These are phyloP conservation scores for Rhynchomys soricoides DNA, from an alignment of 2,113 vertebrate species.

Conservation along the genomic window DNA sequence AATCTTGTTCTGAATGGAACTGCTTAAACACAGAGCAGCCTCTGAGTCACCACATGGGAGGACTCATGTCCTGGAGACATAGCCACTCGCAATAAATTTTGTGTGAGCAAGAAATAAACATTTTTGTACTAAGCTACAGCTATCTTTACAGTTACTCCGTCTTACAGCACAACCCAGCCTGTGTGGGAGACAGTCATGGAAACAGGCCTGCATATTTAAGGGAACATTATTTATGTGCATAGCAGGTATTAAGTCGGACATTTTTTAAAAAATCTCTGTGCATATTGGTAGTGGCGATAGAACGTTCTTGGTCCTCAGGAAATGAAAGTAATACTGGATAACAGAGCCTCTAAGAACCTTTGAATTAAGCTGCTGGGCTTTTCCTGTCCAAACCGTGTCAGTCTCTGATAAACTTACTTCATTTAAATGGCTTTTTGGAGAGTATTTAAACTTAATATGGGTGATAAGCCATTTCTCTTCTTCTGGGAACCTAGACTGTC, in stretches of 20 bases:
- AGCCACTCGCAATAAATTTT: slow-evolving; percentile 8
- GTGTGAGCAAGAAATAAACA: slow-evolving; percentile 34
- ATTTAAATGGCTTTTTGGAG: slow-evolving; percentile 37
- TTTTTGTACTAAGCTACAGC: slow-evolving; percentile 2
- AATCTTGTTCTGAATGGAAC: slow-evolving; percentile 9
- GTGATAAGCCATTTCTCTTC: slow-evolving; percentile 31
- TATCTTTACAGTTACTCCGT: slow-evolving; percentile 19
- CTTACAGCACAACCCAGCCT: not conserved
- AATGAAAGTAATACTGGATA: slow-evolving; percentile 29
- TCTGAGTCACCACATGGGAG: not conserved
- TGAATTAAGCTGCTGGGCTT: slow-evolving; percentile 7
- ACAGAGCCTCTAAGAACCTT: slow-evolving; percentile 37
- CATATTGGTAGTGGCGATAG: not conserved
- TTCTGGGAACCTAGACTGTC: not conserved
- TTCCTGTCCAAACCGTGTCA: not conserved
- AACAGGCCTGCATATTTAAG: slow-evolving; percentile 35
- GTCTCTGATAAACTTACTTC: slow-evolving; percentile 6
- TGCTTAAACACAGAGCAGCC: not conserved
- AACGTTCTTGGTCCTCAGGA: slow-evolving; percentile 13
- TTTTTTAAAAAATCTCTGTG: not conserved
- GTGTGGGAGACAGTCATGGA: not conserved
- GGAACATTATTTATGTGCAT: slow-evolving; percentile 18
- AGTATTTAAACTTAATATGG: not conserved
- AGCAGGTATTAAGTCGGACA: not conserved
- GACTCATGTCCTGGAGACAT: not conserved